These are phyloP conservation scores for Zeugodacus cucurbitae DNA, from an alignment of 1,140 invertebrate species.

Conservation along the genomic window DNA sequence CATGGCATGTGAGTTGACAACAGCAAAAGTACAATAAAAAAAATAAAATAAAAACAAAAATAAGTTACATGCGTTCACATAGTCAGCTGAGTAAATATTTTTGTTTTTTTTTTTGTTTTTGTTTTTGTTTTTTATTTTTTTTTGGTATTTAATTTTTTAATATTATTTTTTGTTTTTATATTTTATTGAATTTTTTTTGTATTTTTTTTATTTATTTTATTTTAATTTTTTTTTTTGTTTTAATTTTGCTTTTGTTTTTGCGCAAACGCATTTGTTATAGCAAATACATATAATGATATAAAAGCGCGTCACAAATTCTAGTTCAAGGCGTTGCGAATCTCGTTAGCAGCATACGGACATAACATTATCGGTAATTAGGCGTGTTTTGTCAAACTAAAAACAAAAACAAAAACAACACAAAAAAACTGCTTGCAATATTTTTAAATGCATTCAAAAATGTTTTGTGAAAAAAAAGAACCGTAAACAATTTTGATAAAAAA, in stretches of 20 bases:
- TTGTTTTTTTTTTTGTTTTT: not conserved
- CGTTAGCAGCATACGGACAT: not conserved
- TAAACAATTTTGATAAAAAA: not conserved
- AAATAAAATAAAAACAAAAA: not conserved
- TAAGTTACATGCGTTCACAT: not conserved
- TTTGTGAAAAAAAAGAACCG: not conserved
- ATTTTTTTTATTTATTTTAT: not conserved
- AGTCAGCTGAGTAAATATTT: not conserved
- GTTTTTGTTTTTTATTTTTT: too few species aligned
- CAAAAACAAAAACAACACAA: too few species aligned
- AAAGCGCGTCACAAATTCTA: not conserved
- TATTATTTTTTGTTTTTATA: not conserved
- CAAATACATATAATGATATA: too few species aligned
- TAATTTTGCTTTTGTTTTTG: not conserved
- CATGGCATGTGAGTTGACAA: not conserved
- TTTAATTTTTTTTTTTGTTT: too few species aligned
- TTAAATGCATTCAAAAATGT: not conserved
- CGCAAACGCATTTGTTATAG: not conserved
- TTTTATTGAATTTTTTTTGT: not conserved
- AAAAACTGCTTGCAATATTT: not conserved
- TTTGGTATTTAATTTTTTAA: too few species aligned
- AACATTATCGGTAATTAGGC: not conserved
- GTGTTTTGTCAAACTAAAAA: not conserved
- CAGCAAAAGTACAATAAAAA: not conserved
- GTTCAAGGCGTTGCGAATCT: not conserved